phyloP scores from a whole-genome alignment of 2,797 vertebrate species.

The Alca torda region DNA sequence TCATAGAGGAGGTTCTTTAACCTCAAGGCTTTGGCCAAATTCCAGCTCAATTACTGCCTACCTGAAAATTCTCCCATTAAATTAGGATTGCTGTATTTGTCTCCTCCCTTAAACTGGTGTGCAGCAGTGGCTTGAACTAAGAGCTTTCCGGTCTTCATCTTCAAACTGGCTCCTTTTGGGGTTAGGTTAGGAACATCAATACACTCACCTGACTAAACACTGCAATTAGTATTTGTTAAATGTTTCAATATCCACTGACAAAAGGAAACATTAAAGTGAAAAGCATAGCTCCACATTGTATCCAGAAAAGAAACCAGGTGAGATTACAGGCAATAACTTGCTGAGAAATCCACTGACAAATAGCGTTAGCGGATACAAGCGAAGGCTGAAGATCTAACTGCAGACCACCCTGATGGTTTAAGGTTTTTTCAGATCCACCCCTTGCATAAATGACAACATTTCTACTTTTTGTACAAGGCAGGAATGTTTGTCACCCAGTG shows the following conservation, averaged over 20 bases:
- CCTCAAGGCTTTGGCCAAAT: constrained; percentile 44
- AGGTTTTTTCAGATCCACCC: neutral
- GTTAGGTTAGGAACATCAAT: neutral
- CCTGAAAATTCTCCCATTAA: constrained; percentile 32
- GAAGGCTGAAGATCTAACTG: neutral
- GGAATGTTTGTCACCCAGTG: neutral
- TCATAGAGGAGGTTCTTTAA: constrained; percentile 24
- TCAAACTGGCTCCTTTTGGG: neutral
- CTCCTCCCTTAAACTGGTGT: neutral
- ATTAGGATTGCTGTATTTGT: neutral
- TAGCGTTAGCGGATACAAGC: neutral
- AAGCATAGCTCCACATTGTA: neutral
- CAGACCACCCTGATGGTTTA: fast-evolving
- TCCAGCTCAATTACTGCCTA: constrained; percentile 52
- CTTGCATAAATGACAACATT: neutral
- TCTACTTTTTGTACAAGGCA: neutral
- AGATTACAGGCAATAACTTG: neutral
- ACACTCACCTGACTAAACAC: neutral
- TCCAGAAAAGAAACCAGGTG: neutral
- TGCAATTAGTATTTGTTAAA: neutral
- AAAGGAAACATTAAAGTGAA: neutral
- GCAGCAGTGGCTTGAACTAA: neutral
- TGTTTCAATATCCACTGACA: neutral
- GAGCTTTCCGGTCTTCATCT: neutral
- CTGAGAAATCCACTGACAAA: neutral